Evolutionary conservation across 2,888 invertebrate genomes (phyloP), one percentile per base, ranked within the genome.

Genomic region (Andrena bicolor): DNA sequence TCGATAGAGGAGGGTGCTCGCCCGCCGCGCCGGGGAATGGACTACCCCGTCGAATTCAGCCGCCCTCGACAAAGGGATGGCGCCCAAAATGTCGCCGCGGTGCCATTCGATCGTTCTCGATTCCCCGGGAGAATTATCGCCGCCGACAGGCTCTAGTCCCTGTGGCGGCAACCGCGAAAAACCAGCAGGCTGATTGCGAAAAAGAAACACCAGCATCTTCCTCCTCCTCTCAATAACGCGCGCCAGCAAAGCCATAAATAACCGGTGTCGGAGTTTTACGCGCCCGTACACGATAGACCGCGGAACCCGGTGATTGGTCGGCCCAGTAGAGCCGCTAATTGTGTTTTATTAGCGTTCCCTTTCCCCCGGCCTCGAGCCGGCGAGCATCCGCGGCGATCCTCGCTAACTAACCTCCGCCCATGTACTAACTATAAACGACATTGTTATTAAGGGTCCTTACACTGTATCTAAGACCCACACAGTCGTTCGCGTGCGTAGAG

Each of bases 311-410:
- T 92, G 92, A 93, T 92, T 92, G 92, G 92, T 91, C 85, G 87
- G 82, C 78, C 77, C 83, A 86, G 70, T 78, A 68, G 84, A 88
- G 84, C 85, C 87, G 90, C 92, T 93, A 93, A 93, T 93, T 93
- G 93, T 92, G 92, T 93, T 93, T 93, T 93, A 93, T 93, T 93
- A 92, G 92, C 90, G 86, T 87, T 89, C 86, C 83, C 87, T 83
- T 76, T 60, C 75, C 78, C 64, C 80, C 78, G 61, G 75, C 64
- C 41, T 1, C 80, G 84, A 70, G 83, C 91, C 64, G 16, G 0
- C 80, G 84, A 70, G 83, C 91, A 89, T 87, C 84, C 86, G 80
- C 8, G 23, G 56, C 82, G 84, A 83, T 82, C 85, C 84, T 75
- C 82, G 86, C 89, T 90, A 91, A 92, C 92, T 91, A 91, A 87